phyloP scores from a whole-genome alignment of 1,140 invertebrate genomes.

The Brachionus sp. region DNA sequence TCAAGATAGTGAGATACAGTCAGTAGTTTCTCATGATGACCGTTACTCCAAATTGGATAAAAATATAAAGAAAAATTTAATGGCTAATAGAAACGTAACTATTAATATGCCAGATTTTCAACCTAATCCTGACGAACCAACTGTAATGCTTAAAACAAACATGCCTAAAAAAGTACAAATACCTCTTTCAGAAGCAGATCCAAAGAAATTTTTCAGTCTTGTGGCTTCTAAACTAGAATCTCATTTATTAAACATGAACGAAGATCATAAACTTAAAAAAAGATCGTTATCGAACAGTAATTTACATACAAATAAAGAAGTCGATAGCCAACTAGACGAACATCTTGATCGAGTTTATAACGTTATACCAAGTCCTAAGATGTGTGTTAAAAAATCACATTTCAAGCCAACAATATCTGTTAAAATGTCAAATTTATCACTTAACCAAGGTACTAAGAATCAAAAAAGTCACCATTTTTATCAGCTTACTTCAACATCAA shows the following conservation, averaged over 20 bases:
- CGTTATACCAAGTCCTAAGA: neutral
- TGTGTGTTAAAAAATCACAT: constrained; percentile 13
- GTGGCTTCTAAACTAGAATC: neutral
- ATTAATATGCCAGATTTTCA: constrained; percentile 1
- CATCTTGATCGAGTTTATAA: constrained; percentile 26
- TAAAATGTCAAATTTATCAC: constrained; percentile 4
- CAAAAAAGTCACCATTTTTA: constrained; percentile 18
- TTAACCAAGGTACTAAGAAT: neutral
- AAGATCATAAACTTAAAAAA: neutral
- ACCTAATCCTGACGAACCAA: neutral
- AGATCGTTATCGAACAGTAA: neutral
- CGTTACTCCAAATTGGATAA: constrained; percentile 17
- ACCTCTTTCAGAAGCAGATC: constrained; percentile 8
- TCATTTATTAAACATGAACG: neutral
- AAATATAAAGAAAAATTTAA: constrained; percentile 10
- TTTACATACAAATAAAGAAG: neutral
- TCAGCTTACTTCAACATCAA: constrained; percentile 20
- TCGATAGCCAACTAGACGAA: neutral
- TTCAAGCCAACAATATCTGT: neutral
- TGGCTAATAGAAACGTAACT: constrained; percentile 1
- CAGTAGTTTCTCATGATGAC: neutral
- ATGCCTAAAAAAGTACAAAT: neutral
- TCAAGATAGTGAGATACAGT: constrained; percentile 27
- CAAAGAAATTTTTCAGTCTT: constrained; percentile 23
- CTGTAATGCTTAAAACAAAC: neutral